Evolutionary conservation across 2,113 vertebrate species (phyloP), one percentile per base, ranked within the genome.

Genomic region (Poeciliopsis occidentalis): DNA sequence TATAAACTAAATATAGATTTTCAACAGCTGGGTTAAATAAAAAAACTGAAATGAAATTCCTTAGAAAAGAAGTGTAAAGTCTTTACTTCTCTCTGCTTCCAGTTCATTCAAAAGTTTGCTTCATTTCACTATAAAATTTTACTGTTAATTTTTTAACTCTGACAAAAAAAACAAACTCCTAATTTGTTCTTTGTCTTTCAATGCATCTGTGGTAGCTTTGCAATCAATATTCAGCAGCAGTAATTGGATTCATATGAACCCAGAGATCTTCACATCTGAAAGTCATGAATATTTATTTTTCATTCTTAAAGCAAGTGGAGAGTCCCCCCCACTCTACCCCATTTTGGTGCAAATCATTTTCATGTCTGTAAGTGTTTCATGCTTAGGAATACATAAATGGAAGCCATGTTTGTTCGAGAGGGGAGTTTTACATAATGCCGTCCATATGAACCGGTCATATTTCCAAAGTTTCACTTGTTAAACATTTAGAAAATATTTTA

Each of bases 1-100:
- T 44, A 41, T 67, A 8, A 76, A 32, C n/a, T 32, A n/a, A 70
- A 34, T 44, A 47, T 62, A 26, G 34, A 61, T 71, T 67, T 66
- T 17, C 37, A 63, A 3, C 65, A 26, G 64, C 44, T 69, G 1
- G 1, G 1, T 1, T 57, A 15, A 65, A 4, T 72, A n/a, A 44
- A 65, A 47, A 64, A 70, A 69, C 32, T 26, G 22, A 54, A 63
- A 69, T 12, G 0, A 39, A 19, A 68, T 78, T 62, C 31, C 41
- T 69, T 34, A 30, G 51, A 24, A 17, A 37, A 60, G 5, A 69
- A 51, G 41, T 62, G n/a, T 1, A 15, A 67, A 1, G 1, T 67
- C 26, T 27, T 27, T 13, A 27, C n/a, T n/a, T 4, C 24, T n/a
- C 34, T 13, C 24, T 7, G 8, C 37, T 27, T 15, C 31, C 12